Evolutionary conservation across 2,888 invertebrate genomes (phyloP), one percentile per base, ranked within the genome.

Genomic region (Cosmorhoe ocellata): DNA sequence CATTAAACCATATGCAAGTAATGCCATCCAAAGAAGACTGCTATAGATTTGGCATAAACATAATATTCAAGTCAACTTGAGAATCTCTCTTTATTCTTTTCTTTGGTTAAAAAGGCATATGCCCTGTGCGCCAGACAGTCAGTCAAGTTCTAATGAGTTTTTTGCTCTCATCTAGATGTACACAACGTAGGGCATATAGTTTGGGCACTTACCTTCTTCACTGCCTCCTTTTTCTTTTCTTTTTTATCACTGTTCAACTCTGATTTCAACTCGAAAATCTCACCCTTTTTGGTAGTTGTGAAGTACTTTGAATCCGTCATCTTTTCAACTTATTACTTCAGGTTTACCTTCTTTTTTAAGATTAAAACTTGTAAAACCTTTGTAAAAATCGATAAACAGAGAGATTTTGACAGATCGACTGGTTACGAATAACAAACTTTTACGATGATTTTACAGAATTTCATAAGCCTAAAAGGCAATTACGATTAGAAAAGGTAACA

Each of bases 291-390:
- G 58, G 99, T 99, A 58, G 99, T 99, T 6, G 99, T 99, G 83
- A 99, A 99, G 90, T 99, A 99, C 87, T 99, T 99, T 42, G 99
- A 99, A 90, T 99, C 99, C 36, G 99, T 99, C 99, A 99, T 99
- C 61, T 74, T 86, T 64, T 14, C 27, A 44, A 10, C 11, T 60
- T 64, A n/a, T 39, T 46, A 41, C 48, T 36, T 41, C 22, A 30
- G 3, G 6, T 31, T 31, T 51, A 48, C 18, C 38, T 48, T 34
- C 24, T 52, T 43, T 31, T n/a, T 9, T 41, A 8, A n/a, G 8
- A 30, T 6, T 39, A 58, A 39, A 28, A 27, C 42, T 44, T 41
- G 28, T 28, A 45, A 45, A 37, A 47, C 40, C 39, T 56, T 52
- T 43, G 48, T 54, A 24, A 56, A 59, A 61, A 61, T 61, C 59